A percentile compares a stretch with the other conserved stretches of the same genome.
Evolutionary conservation across 2,797 vertebrate genomes (phyloP).

Genomic region (Anguilla obscura): DNA sequence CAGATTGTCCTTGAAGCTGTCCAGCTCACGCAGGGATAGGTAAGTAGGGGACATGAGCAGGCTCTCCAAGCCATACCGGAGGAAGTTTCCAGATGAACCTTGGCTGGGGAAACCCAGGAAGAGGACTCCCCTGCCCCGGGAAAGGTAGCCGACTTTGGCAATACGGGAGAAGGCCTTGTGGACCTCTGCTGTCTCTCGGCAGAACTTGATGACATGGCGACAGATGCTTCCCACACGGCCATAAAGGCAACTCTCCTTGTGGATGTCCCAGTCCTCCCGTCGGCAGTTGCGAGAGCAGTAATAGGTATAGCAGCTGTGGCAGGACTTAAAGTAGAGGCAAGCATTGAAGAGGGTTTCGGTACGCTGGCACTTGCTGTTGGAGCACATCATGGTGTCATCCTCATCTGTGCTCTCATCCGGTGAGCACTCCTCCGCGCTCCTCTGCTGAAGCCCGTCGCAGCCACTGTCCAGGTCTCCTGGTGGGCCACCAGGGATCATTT

Average conservation of each 20-base stretch:
- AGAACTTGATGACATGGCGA: conserved; percentile 92
- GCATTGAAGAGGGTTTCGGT: conserved; percentile 95
- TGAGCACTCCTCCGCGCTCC: conserved; percentile 80
- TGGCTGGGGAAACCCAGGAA: conserved; percentile 95
- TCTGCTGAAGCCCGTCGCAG: conserved; percentile 71
- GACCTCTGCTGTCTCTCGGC: conserved; percentile 86
- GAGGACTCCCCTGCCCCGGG: conserved; percentile 90
- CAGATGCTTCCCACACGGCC: conserved; percentile 90
- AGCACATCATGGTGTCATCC: conserved; percentile 96
- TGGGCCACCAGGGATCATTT: conserved; percentile 64
- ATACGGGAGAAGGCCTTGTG: conserved; percentile 97
- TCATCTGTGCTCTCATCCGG: conserved; percentile 92
- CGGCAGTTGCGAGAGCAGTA: conserved; percentile 97
- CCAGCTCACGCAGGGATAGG: conserved; percentile 90
- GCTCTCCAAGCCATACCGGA: conserved; percentile 90
- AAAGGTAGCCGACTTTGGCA: conserved; percentile 95
- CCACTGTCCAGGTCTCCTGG: conserved; percentile 67
- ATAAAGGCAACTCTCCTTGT: conserved; percentile 93
- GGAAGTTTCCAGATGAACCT: conserved; percentile 86
- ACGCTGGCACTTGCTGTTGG: conserved; percentile 90
- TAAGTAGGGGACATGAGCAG: conserved; percentile 94
- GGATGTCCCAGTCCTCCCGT: conserved; percentile 92
- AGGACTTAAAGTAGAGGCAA: conserved; percentile 98
- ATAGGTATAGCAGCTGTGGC: conserved; percentile 98
- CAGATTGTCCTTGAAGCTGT: conserved; percentile 88